Conservation (phyloP, 2,797 vertebrate species). For the Spinus olivaceus region DNA sequence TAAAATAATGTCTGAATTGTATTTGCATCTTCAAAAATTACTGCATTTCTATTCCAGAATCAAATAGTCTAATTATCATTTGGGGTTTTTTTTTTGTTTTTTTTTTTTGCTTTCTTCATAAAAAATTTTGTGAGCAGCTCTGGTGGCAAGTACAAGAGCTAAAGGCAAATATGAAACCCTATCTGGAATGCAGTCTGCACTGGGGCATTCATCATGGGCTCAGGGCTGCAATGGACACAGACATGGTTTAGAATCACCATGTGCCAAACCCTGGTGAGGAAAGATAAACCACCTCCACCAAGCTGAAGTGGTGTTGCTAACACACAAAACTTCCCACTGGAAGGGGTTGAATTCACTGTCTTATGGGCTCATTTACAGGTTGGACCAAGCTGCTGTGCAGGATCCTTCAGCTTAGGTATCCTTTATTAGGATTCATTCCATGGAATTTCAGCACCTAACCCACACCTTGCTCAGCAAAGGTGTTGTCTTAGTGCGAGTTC, state of each 20-base stretch:
- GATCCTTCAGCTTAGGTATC: neutral
- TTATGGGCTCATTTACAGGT: neutral
- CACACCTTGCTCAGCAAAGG: neutral
- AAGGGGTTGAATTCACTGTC: neutral
- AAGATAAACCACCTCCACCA: neutral
- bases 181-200: neutral
- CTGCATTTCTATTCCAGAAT: conserved; percentile 5
- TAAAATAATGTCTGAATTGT: conserved; percentile 45
- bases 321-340: neutral
- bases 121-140: neutral
- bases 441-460: neutral
- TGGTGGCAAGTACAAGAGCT: neutral
- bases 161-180: neutral
- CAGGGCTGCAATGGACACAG: neutral
- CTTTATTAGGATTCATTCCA: neutral
- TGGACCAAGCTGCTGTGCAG: accelerated
- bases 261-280: neutral
- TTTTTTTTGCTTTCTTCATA: neutral
- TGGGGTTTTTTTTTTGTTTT: neutral
- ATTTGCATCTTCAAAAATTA: conserved; percentile 42
- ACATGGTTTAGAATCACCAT: neutral
- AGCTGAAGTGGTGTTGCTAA: neutral
- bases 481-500: too few relatives aligned
- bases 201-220: neutral
- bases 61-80: conserved; percentile 13